Percentiles rank a stretch among this genome's conserved stretches.
These are phyloP conservation scores for Urocolius indicus DNA, from an alignment of 2,113 vertebrate genomes.

Conservation along the genomic window DNA sequence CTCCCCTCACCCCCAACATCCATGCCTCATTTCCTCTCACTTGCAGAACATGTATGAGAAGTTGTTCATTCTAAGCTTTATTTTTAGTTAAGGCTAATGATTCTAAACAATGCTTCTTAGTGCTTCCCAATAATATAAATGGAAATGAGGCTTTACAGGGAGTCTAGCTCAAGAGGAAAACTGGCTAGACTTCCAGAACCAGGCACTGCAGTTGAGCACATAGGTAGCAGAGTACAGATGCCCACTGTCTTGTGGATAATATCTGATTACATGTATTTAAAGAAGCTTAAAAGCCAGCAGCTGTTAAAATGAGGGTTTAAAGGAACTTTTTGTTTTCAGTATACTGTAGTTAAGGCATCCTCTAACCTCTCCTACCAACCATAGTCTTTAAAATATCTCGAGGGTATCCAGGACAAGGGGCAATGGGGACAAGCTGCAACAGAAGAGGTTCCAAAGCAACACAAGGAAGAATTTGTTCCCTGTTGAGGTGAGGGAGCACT, in stretches of 20 bases:
- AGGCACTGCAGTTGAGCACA: not conserved
- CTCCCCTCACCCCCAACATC: not conserved
- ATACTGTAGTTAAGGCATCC: not conserved
- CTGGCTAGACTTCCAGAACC: not conserved
- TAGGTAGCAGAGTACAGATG: not conserved
- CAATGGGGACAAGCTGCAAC: too few species aligned
- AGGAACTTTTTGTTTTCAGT: not conserved
- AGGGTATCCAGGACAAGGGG: too few species aligned
- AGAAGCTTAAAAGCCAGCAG: not conserved
- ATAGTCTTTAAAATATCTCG: not conserved
- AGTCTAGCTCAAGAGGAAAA: not conserved
- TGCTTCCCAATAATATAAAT: constrained; percentile 23
- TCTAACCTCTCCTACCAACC: not conserved
- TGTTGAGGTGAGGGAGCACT: too few species aligned
- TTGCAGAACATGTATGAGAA: not conserved
- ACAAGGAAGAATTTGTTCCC: too few species aligned
- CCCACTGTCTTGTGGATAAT: not conserved
- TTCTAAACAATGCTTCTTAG: constrained; percentile 48
- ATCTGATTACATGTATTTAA: not conserved
- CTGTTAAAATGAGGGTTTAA: not conserved
- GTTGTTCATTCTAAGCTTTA: not conserved
- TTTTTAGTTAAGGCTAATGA: not conserved
- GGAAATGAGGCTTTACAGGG: constrained; percentile 43
- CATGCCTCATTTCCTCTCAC: constrained; percentile 49
- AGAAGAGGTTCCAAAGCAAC: too few species aligned